Percentiles rank a stretch among this genome's conserved stretches.
Conservation (phyloP, 1,140 invertebrate species). For the Drosophila triauraria region DNA sequence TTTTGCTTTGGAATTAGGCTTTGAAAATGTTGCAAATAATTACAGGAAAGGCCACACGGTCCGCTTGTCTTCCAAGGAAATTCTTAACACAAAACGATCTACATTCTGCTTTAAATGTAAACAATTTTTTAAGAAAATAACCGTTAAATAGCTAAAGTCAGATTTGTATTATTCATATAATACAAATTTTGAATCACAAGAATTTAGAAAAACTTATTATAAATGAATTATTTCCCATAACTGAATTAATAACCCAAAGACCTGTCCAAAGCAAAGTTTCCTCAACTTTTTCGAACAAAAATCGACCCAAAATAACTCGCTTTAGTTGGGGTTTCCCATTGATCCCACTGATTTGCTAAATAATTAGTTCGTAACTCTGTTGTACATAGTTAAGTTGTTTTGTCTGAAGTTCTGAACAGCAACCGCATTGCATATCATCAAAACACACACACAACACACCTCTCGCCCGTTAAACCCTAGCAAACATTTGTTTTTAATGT, state of each 20-base stretch:
- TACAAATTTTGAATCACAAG: background rate
- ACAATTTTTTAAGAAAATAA: background rate
- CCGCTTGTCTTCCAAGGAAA: conserved; percentile 14
- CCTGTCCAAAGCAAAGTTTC: conserved; percentile 17
- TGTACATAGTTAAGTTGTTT: conserved; percentile 74
- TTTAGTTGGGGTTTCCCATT: conserved; percentile 6
- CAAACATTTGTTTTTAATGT: conserved; percentile 51
- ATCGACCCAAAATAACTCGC: conserved; percentile 23
- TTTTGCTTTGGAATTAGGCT: conserved; percentile 19
- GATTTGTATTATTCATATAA: background rate
- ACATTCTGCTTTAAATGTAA: too few relatives aligned
- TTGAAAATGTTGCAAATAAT: background rate
- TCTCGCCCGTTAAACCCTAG: too few relatives aligned
- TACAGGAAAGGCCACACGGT: too few relatives aligned
- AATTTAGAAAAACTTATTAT: background rate
- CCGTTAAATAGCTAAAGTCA: background rate
- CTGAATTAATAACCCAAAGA: too few relatives aligned
- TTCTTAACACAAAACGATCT: background rate
- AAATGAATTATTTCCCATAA: too few relatives aligned
- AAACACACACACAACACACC: background rate
- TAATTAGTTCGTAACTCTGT: conserved; percentile 47
- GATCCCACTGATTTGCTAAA: conserved; percentile 20
- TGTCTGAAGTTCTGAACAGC: conserved; percentile 17
- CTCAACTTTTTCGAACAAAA: background rate
- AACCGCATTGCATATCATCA: conserved; percentile 57